Base-by-base conservation (phyloP, 2,888 invertebrate genomes). In the Allophyes oxyacanthae region DNA sequence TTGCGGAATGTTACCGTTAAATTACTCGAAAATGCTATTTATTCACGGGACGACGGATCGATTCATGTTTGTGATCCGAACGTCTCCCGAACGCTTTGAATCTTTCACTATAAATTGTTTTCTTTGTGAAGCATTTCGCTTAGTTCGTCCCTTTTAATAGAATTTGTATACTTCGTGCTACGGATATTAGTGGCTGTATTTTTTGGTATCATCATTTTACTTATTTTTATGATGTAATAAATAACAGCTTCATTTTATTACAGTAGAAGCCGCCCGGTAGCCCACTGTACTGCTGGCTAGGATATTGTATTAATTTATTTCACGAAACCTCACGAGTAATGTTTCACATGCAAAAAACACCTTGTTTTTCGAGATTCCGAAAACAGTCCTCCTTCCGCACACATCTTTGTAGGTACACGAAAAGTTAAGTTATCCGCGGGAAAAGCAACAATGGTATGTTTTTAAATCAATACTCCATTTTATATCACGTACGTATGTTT, bases 1-100 rank as follows among this genome's bases (percentile, higher is more conserved):
- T 85, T 79, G 79, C 63, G 78, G 75, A 86, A 85, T 81, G 82
- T 77, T 75, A 75, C 81, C 71, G 83, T 78, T 83, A 84, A 87
- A 88, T 87, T 86, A 88, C 83, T 72, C 72, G 82, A 81, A 85
- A 85, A 82, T 75, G 82, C 84, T 78, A 87, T 88, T 86, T 87
- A 86, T 88, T 82, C 77, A 74, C 67, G 69, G 75, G 60, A 70
- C 73, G 79, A 82, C 79, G 75, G 79, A 83, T 82, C 81, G 83
- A 83, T 83, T 76, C 75, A 77, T 82, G 78, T 82, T 73, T 75
- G 72, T 76, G 76, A 83, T 67, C 72, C 64, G 64, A 77, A 66
- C 60, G 65, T 64, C 67, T 66, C 57, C 50, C 40, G 52, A 59
- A 67, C 49, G 51, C 72, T 72, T 72, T 58, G 62, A 69, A 69